Base-by-base conservation (phyloP, 1,140 invertebrate genomes). In the Meteorus sp. region DNA sequence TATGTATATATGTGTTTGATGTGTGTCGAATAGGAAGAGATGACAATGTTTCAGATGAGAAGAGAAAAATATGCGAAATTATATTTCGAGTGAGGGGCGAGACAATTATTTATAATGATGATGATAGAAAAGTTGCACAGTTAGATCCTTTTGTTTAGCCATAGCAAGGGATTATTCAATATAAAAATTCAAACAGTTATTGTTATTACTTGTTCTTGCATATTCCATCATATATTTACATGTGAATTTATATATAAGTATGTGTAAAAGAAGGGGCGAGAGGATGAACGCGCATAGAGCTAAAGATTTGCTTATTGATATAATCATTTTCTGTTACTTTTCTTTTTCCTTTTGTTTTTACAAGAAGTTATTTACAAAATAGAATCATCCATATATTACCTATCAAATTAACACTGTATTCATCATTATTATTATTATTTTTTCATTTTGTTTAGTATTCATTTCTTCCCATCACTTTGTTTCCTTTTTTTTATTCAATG, bases 301-400 rank as follows among this genome's bases (percentile, higher is more conserved):
- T n/a, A n/a, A n/a, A n/a, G n/a, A n/a, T n/a, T n/a, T n/a, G n/a
- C n/a, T n/a, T n/a, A n/a, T n/a, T n/a, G n/a, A n/a, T n/a, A n/a
- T n/a, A 13, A 39, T 39, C 17, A 39, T 39, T 48, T 48, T n/a
- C 27, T 48, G 23, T 48, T 20, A 48, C 35, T 51, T 33, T 31
- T 31, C 11, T 51, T 51, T 13, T 33, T 33, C 17, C 35, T 51
- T 37, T 52, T 29, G 74, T 72, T 67, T 77, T 71, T 74, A 77
- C 74, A 72, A 77, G 77, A 78, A 73, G 70, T 77, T 78, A 79
- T 79, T 76, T 79, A 79, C 76, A 79, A 79, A 79, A 78, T 79
- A 79, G 77, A 77, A 75, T 71, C 61, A 67, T 77, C 70, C 68
- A 74, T 76, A 75, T 77, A 79, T 75, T 76, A 79, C 66, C 64